Percentiles rank a stretch among this genome's conserved stretches.
These are phyloP conservation scores for Forpus xanthops DNA, from an alignment of 2,797 vertebrate genomes.

Conservation along the genomic window DNA sequence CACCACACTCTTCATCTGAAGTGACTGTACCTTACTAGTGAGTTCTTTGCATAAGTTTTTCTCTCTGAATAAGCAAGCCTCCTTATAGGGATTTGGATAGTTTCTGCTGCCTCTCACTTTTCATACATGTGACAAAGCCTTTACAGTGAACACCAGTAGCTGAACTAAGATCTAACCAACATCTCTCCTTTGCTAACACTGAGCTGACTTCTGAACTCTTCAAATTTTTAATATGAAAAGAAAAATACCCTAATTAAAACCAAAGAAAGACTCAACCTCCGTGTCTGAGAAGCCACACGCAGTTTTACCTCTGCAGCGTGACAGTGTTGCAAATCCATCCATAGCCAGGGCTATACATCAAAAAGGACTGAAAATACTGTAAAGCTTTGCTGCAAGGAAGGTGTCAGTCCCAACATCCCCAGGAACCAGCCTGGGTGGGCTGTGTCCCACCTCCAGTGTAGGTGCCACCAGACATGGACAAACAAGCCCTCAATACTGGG, in stretches of 20 bases:
- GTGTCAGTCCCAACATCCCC: not conserved
- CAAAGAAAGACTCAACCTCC: not conserved
- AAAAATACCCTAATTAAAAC: not conserved
- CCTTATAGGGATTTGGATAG: not conserved
- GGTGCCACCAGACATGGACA: not conserved
- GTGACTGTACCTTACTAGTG: not conserved
- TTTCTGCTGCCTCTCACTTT: not conserved
- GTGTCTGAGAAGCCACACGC: fast-evolving
- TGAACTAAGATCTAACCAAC: not conserved
- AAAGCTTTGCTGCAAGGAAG: not conserved
- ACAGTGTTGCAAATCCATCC: not conserved
- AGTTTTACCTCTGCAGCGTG: not conserved
- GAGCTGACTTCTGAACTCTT: not conserved
- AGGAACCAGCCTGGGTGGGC: not conserved
- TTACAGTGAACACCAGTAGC: not conserved
- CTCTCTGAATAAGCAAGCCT: not conserved
- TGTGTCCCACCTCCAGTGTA: not conserved
- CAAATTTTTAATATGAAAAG: not conserved
- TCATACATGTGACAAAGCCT: not conserved
- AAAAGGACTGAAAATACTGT: not conserved
- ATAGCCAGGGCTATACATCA: not conserved
- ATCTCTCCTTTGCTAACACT: not conserved
- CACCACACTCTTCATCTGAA: not conserved
- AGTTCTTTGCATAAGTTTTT: not conserved
- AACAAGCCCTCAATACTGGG: not conserved